Evolutionary conservation across 2,113 vertebrate species (phyloP), one percentile per base, ranked within the genome.

Genomic region (Willisornis vidua): DNA sequence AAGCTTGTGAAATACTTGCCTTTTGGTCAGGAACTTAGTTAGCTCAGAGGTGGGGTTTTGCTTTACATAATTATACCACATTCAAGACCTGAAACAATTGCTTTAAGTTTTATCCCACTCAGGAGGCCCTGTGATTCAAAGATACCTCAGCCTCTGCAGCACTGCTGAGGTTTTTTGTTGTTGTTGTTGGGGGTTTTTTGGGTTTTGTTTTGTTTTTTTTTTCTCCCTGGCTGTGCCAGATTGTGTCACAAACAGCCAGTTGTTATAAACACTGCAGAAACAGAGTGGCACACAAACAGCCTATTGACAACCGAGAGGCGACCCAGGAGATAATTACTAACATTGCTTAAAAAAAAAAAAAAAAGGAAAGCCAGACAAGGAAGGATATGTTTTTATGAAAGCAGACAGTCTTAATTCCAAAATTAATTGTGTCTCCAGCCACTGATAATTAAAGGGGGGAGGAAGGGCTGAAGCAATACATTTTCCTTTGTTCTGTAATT

Each of bases 351-450:
- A 41, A 23, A 70, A 39, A 37, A 39, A 37, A 48, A 22, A 24
- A 55, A 52, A 46, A n/a, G 7, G 8, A 0, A 59, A 71, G 48
- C 61, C 92, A 96, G 92, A 94, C 92, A 93, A 78, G 85, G 78
- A 94, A 94, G 43, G 74, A 85, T 94, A 92, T 46, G 48, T 89
- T 90, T 90, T 90, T 94, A 87, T 95, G 91, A 88, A 95, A 86
- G 76, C 85, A 97, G 93, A 90, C 84, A 43, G 88, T 86, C 93
- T 90, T 88, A 94, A 89, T 94, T 94, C 83, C 63, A 73, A 90
- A 96, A 94, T 94, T 94, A 91, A 94, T 96, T 96, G 71, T 85
- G 61, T 83, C 89, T 92, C 75, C 81, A 92, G 72, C 61, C 85
- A 78, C 41, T 81, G 72, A 88, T 94, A 93, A 96, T 95, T 93